phyloP scores from a whole-genome alignment of 2,888 invertebrate genomes.

The Erebia ligea region DNA sequence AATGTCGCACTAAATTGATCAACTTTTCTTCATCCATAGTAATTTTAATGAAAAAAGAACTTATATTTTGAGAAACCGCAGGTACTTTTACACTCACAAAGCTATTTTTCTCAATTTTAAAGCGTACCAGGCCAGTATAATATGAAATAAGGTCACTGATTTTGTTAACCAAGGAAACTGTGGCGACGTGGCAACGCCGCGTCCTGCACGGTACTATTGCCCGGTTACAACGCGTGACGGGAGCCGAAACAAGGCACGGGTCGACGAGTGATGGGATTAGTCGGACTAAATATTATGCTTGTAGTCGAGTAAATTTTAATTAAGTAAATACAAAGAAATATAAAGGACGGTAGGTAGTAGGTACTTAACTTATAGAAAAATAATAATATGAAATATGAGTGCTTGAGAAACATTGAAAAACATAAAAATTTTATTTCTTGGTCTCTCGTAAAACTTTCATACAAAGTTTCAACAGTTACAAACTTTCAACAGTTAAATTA shows the following conservation, averaged over 20 bases:
- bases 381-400: no score
- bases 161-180: constrained; percentile 1
- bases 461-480: no score
- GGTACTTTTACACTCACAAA: background rate
- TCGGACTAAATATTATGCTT: background rate
- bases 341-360: no score
- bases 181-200: constrained; percentile 24
- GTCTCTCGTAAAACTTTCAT: no score
- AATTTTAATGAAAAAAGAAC: background rate
- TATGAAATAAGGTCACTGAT: constrained; percentile 3
- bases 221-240: constrained; percentile 34
- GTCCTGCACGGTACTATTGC: constrained; percentile 31
- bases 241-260: background rate
- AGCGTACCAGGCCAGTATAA: background rate
- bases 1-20: constrained; percentile 36
- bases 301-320: background rate
- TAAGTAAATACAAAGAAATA: no score
- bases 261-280: constrained; percentile 10
- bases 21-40: constrained; percentile 19
- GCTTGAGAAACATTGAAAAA: no score
- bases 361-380: no score
- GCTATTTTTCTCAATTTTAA: background rate
- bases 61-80: constrained; percentile 27
- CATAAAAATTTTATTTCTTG: no score
- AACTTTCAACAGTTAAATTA: no score